A percentile compares a stretch with the other conserved stretches of the same genome.
These are phyloP conservation scores for Mayetiola destructor DNA, from an alignment of 2,888 invertebrate genomes.

Conservation along the genomic window DNA sequence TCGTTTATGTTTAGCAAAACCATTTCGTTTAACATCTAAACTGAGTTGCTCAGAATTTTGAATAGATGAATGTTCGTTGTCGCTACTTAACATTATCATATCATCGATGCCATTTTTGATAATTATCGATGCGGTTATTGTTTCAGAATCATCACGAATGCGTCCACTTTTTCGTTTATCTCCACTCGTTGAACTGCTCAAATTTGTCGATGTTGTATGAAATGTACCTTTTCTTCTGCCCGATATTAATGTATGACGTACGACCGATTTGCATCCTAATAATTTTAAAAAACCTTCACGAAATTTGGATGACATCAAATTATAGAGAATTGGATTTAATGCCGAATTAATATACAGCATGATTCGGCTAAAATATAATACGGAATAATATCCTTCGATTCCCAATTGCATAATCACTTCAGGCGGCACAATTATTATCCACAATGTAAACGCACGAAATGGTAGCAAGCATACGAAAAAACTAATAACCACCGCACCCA, in stretches of 20 bases:
- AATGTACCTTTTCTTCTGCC: conserved; percentile 23
- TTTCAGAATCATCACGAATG: conserved; percentile 4
- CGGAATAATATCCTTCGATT: conserved; percentile 64
- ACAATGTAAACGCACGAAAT: conserved; percentile 73
- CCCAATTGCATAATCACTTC: conserved; percentile 55
- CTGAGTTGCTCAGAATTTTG: neutral
- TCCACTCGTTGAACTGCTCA: conserved; percentile 21
- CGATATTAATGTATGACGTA: conserved; percentile 18
- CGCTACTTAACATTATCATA: neutral
- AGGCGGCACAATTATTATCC: conserved; percentile 66
- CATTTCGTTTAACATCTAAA: neutral
- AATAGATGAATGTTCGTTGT: neutral
- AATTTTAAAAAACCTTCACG: conserved; percentile 62
- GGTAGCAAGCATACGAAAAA: conserved; percentile 85
- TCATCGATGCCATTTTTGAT: conserved; percentile 6
- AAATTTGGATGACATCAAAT: conserved; percentile 84
- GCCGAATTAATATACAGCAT: conserved; percentile 85
- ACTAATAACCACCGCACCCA: conserved; percentile 75
- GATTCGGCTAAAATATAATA: conserved; percentile 71
- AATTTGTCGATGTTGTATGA: conserved; percentile 25
- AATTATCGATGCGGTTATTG: neutral
- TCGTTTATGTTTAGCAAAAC: neutral
- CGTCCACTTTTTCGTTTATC: conserved; percentile 16
- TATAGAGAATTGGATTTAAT: conserved; percentile 81
- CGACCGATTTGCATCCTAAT: conserved; percentile 33